A percentile compares a stretch with the other conserved stretches of the same genome.
phyloP scores from a whole-genome alignment of 2,797 vertebrate genomes.

The Cryptoblepharus egeriae region DNA sequence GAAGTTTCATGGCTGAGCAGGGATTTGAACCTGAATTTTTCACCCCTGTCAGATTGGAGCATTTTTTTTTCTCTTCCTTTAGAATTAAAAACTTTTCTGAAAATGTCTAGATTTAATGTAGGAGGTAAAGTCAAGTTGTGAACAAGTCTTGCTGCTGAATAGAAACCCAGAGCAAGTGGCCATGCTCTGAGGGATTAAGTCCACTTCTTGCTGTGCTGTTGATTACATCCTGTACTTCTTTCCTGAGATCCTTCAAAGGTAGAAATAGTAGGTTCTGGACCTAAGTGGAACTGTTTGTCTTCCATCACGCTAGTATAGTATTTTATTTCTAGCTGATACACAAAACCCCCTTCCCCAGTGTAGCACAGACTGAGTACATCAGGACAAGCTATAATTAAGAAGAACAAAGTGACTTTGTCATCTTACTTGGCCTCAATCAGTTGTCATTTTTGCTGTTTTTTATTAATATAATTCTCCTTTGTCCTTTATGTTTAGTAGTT shows the following conservation, averaged over 20 bases:
- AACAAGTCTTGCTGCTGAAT: not conserved
- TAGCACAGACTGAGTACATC: slow-evolving; percentile 21
- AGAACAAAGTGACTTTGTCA: slow-evolving; percentile 52
- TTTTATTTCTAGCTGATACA: slow-evolving; percentile 21
- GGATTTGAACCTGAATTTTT: too few relatives aligned
- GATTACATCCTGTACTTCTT: not conserved
- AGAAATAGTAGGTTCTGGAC: slow-evolving; percentile 24
- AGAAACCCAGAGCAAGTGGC: not conserved
- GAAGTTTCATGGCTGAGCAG: too few relatives aligned
- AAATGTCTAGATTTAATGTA: not conserved
- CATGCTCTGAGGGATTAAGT: not conserved
- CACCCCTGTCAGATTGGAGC: not conserved
- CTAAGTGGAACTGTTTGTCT: slow-evolving; percentile 34
- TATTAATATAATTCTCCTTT: slow-evolving; percentile 18
- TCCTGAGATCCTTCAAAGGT: slow-evolving; percentile 41
- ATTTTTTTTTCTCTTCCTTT: not conserved
- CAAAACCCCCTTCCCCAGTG: not conserved
- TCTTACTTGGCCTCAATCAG: slow-evolving; percentile 44
- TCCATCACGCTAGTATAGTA: slow-evolving; percentile 14
- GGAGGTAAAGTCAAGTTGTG: not conserved
- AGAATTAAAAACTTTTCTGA: not conserved
- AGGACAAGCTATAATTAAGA: slow-evolving; percentile 60
- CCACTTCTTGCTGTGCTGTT: not conserved
- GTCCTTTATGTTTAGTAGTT: slow-evolving; percentile 41
- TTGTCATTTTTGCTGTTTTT: slow-evolving; percentile 59